These are phyloP conservation scores for Odobenus rosmarus DNA, from an alignment of 2,113 vertebrate genomes.

Conservation along the genomic window DNA sequence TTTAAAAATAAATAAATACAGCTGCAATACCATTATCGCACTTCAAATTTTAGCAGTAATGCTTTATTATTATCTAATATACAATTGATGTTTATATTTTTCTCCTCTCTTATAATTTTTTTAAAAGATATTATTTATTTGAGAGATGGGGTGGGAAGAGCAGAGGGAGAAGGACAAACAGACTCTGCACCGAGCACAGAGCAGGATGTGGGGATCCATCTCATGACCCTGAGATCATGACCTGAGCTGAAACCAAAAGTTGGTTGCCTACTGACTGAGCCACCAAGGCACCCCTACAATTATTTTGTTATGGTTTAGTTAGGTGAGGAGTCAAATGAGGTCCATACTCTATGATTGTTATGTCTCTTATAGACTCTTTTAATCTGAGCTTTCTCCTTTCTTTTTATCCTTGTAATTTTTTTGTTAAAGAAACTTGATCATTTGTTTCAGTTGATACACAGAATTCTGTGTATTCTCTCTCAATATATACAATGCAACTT, in stretches of 20 bases:
- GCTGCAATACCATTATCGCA: neutral
- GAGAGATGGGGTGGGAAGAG: neutral
- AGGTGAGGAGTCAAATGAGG: neutral
- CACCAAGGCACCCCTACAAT: neutral
- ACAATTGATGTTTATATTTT: neutral
- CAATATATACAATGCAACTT: neutral
- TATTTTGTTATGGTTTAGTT: neutral
- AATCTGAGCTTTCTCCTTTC: neutral
- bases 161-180: neutral
- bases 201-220: neutral
- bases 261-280: neutral
- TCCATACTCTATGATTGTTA: neutral
- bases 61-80: neutral
- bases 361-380: neutral
- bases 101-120: neutral
- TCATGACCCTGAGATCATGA: neutral
- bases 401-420: neutral
- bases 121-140: neutral
- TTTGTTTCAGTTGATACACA: neutral
- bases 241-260: neutral
- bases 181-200: neutral
- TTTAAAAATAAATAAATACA: neutral
- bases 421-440: constrained; percentile 23
- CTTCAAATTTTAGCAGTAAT: neutral
- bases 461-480: neutral